Conservation (phyloP, 2,888 invertebrate species). For the Choreutis nemorana region DNA sequence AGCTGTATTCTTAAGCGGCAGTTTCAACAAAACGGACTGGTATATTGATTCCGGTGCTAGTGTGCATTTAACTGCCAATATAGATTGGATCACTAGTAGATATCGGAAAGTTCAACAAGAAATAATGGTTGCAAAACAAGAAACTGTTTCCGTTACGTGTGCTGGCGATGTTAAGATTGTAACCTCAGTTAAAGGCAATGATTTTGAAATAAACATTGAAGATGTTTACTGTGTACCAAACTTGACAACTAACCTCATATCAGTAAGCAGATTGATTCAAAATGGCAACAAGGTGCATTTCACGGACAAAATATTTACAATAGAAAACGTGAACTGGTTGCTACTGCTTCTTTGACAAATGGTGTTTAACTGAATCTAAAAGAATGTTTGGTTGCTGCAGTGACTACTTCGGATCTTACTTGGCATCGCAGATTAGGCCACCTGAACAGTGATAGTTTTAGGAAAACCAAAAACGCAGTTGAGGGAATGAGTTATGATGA, state of each 20-base stretch:
- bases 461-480: constrained; percentile 6
- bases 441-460: constrained; percentile 5
- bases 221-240: neutral
- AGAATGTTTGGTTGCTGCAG: neutral
- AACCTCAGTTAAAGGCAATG: neutral
- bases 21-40: constrained; percentile 7
- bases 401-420: constrained; percentile 3
- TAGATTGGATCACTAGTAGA: neutral
- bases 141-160: neutral
- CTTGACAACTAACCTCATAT: neutral
- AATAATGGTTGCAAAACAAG: neutral
- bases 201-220: neutral
- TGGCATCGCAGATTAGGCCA: constrained; percentile 8
- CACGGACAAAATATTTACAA: neutral
- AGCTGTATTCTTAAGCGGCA: constrained; percentile 7
- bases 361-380: neutral
- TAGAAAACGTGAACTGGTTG: neutral
- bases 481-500: constrained; percentile 2
- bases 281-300: neutral
- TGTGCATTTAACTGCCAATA: constrained; percentile 3
- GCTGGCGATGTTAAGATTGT: neutral
- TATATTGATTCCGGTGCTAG: constrained; percentile 10
- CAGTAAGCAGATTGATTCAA: neutral
- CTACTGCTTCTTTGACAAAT: neutral
- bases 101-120: neutral